Evolutionary conservation across 2,113 vertebrate genomes (phyloP).

Genomic region (Pseudolaguvia tuberculata): DNA sequence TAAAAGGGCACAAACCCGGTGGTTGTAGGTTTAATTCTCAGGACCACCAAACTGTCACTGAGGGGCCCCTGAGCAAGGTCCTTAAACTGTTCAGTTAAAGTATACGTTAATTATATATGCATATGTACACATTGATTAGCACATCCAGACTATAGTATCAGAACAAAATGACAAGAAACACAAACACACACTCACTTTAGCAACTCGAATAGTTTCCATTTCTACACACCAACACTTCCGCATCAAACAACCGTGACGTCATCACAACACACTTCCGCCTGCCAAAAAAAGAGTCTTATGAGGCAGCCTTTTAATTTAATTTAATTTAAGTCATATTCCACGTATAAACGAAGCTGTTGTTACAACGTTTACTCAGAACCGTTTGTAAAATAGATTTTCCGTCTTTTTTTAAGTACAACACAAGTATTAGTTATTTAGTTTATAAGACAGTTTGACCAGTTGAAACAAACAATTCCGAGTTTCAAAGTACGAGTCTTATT

Average conservation of each 20-base stretch:
- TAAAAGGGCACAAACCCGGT: no score
- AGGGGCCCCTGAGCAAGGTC: no score
- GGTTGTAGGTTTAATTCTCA: no score
- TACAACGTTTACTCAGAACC: background rate
- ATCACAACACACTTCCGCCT: background rate
- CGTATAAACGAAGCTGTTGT: background rate
- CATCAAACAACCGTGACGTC: background rate
- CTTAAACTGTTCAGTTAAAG: no score
- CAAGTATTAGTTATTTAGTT: no score
- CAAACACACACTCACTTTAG: slow-evolving; percentile 53
- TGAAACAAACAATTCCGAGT: no score
- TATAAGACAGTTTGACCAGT: no score
- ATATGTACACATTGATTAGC: background rate
- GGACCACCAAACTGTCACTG: no score
- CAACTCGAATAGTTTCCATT: slow-evolving; percentile 53
- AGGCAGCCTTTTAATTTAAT: background rate
- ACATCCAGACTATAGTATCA: background rate
- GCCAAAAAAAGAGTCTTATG: slow-evolving; percentile 40
- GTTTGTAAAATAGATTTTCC: no score
- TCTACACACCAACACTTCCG: background rate
- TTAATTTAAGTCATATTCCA: background rate
- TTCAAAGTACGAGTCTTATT: no score
- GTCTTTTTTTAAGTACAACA: no score
- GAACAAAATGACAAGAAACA: background rate
- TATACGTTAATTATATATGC: no score